Base-by-base conservation (phyloP, 2,113 vertebrate genomes). In the Chamaetylas fuelleborni region DNA sequence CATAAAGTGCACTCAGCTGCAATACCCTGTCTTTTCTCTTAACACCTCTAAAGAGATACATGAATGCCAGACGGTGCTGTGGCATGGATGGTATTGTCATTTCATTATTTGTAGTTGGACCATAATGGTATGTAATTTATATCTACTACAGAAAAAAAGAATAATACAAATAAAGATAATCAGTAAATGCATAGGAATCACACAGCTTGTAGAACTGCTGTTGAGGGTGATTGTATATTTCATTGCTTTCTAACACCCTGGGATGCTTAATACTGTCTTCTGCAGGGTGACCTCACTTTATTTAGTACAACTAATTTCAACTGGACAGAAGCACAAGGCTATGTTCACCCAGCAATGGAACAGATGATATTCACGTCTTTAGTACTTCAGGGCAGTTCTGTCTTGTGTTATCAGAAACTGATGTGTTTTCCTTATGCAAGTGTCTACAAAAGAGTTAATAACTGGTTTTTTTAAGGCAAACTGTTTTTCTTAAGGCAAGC, bases 51-150 rank as follows among this genome's bases (percentile, higher is more conserved):
- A 96, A 78, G 82, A 91, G 65, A 93, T 50, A 81, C 57, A 94
- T 67, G 93, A 96, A 92, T 71, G 42, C 78, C 56, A 73, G 58
- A 31, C 43, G 89, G 40, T 22, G 1, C 53, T 81, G 70, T 92
- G 92, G 64, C 57, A 51, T 50, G n/a, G 71, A 70, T 77, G 40
- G 36, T 90, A 81, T 80, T 92, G 67, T 66, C 76, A 80, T 85
- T 91, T 96, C 62, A 33, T 78, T 96, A 86, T 96, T 94, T 95
- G 82, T 12, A 3, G 64, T 65, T 90, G 87, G 81, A 86, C 53
- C 26, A 90, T 85, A 96, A 79, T 64, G 85, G 33, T 79, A 29
- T 29, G 62, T 91, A 94, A 96, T 96, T 97, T 95, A 71, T 83
- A 96, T 76, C 57, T 77, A 56, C 84, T 87, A 88, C 80, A 11